Evolutionary conservation across 2,797 vertebrate species (phyloP).

Genomic region (Rhyacichthys aspro): DNA sequence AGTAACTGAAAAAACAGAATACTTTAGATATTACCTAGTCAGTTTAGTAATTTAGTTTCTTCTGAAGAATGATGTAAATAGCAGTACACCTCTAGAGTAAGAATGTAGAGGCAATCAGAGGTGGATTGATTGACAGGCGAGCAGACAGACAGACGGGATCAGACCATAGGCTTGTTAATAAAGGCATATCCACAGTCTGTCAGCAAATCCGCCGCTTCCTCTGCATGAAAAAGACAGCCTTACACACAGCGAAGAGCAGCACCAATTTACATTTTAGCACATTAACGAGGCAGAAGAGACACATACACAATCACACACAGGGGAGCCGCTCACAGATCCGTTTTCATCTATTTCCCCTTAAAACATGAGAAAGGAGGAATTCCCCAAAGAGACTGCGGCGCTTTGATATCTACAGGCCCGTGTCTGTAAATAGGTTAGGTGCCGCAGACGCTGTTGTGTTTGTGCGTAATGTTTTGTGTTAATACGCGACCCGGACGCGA

Average conservation of each 20-base stretch:
- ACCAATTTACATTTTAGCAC: slow-evolving; percentile 73
- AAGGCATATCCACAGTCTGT: slow-evolving; percentile 51
- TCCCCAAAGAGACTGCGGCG: slow-evolving; percentile 59
- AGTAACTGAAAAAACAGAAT: background rate
- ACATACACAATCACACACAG: slow-evolving; percentile 26
- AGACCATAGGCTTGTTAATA: slow-evolving; percentile 54
- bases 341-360: slow-evolving; percentile 72
- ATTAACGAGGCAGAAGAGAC: slow-evolving; percentile 63
- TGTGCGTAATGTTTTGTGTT: slow-evolving; percentile 27
- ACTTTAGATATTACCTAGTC: background rate
- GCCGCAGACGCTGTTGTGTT: slow-evolving; percentile 35
- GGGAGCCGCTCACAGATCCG: slow-evolving; percentile 56
- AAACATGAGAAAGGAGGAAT: slow-evolving; percentile 73
- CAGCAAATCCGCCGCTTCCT: slow-evolving; percentile 42
- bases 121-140: slow-evolving; percentile 26
- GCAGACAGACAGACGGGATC: slow-evolving; percentile 30
- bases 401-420: slow-evolving; percentile 71
- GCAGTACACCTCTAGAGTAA: slow-evolving; percentile 8
- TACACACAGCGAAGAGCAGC: slow-evolving; percentile 52
- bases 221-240: slow-evolving; percentile 38
- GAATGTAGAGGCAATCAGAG: slow-evolving; percentile 20
- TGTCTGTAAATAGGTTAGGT: slow-evolving; percentile 75
- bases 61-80: background rate
- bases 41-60: background rate
- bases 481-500: slow-evolving; percentile 31